Conservation (phyloP, 2,797 vertebrate species). For the Gymnothorax javanicus region DNA sequence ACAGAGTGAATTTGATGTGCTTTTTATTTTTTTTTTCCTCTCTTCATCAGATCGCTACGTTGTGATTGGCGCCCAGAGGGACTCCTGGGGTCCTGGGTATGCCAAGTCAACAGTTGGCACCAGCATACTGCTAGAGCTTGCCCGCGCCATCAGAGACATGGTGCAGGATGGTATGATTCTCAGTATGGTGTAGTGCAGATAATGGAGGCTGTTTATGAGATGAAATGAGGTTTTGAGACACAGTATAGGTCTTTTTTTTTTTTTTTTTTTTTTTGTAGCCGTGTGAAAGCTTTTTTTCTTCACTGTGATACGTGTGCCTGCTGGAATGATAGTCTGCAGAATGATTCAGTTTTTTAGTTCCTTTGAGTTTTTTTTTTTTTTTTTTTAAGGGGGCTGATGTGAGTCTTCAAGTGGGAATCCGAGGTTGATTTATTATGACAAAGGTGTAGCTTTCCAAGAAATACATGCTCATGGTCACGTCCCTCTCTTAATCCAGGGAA, state of each 20-base stretch:
- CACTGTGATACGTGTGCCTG: not conserved
- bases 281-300: not conserved
- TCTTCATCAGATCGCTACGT: conserved; percentile 80
- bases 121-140: conserved; percentile 82
- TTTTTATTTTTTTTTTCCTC: not conserved
- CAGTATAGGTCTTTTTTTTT: not conserved
- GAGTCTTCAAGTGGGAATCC: not conserved
- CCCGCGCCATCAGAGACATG: conserved; percentile 72
- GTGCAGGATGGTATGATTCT: conserved; percentile 75
- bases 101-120: conserved; percentile 85
- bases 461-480: not conserved
- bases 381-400: not conserved
- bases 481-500: conserved; percentile 63
- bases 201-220: not conserved
- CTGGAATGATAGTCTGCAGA: not conserved
- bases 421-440: not conserved
- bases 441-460: not conserved
- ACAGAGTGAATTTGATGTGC: not conserved
- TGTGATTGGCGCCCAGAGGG: conserved; percentile 90
- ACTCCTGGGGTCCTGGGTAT: conserved; percentile 80
- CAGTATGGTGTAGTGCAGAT: too few species aligned
- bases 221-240: not conserved
- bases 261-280: not conserved
- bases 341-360: not conserved
- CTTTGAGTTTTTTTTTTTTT: not conserved